Percentiles rank a stretch among this genome's conserved stretches.
These are phyloP conservation scores for Sycobia sp. DNA, from an alignment of 1,140 invertebrate species.

Conservation along the genomic window DNA sequence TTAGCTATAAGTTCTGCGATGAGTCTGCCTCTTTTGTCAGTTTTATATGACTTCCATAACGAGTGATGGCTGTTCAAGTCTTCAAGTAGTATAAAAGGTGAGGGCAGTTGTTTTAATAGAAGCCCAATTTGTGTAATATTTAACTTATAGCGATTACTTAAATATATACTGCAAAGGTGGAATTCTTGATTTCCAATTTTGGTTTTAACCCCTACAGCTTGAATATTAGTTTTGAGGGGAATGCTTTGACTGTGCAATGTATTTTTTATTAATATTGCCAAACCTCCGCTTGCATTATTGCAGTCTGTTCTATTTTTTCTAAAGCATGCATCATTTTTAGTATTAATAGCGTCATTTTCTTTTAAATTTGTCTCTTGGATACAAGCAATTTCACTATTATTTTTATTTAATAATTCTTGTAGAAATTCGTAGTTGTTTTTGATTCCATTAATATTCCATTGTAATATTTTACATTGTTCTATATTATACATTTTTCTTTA, in stretches of 20 bases:
- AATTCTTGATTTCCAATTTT: too few species aligned
- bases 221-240: too few species aligned
- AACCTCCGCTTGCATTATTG: too few species aligned
- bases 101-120: conserved; percentile 43
- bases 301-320: too few species aligned
- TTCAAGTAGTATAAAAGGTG: conserved; percentile 43
- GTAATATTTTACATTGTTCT: neutral
- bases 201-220: too few species aligned
- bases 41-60: conserved; percentile 44
- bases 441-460: conserved; percentile 35
- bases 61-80: conserved; percentile 50
- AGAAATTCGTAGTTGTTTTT: conserved; percentile 9
- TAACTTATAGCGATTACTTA: conserved; percentile 39
- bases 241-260: too few species aligned
- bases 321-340: conserved; percentile 30
- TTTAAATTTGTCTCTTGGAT: conserved; percentile 47
- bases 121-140: conserved; percentile 34
- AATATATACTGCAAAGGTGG: conserved; percentile 40
- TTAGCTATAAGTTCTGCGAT: conserved; percentile 38
- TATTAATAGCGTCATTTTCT: conserved; percentile 19
- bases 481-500: neutral
- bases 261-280: too few species aligned
- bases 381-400: conserved; percentile 30
- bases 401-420: conserved; percentile 24
- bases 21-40: conserved; percentile 41